Percentiles rank a stretch among this genome's conserved stretches.
These are phyloP conservation scores for Atherinomorus stipes DNA, from an alignment of 2,113 vertebrate species.

Conservation along the genomic window DNA sequence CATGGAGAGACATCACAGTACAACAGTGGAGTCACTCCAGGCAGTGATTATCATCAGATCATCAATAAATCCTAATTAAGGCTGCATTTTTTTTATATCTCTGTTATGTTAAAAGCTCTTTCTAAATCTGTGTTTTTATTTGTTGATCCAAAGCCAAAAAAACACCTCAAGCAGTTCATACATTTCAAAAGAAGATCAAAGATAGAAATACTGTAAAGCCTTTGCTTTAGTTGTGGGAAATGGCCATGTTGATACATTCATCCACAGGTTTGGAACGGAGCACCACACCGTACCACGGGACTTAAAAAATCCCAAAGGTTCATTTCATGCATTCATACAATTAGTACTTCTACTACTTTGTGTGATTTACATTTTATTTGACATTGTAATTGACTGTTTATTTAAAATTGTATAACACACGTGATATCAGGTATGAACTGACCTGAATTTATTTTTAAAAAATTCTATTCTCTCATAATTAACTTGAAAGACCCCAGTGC, in stretches of 20 bases:
- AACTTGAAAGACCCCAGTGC: no score
- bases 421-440: no score
- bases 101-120: neutral
- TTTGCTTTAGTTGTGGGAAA: neutral
- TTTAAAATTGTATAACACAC: no score
- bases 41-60: neutral
- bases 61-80: conserved; percentile 7
- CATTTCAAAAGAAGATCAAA: conserved; percentile 9
- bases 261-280: neutral
- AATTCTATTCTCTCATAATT: no score
- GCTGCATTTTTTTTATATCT: neutral
- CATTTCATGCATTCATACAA: no score
- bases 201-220: neutral
- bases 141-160: neutral
- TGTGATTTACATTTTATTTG: no score
- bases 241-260: neutral
- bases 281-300: no score
- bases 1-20: neutral
- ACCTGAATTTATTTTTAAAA: no score
- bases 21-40: neutral
- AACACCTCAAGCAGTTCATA: neutral
- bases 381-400: no score
- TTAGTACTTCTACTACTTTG: no score
- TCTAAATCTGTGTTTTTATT: conserved; percentile 1
- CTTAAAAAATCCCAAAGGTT: neutral